phyloP scores from a whole-genome alignment of 2,888 invertebrate genomes.

The Odontothrips loti region DNA sequence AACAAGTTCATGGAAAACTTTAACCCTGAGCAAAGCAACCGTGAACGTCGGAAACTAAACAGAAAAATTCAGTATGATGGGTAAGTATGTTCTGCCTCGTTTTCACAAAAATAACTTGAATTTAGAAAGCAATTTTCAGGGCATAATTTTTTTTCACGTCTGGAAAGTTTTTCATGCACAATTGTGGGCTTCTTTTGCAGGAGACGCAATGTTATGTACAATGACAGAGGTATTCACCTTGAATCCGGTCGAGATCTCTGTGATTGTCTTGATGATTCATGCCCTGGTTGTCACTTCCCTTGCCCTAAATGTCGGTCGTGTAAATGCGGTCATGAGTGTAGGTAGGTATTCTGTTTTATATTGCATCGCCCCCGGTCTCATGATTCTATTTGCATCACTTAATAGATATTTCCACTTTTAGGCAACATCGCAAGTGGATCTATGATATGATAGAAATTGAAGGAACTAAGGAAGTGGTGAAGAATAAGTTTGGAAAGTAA shows the following conservation, averaged over 20 bases:
- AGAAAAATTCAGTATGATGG: conserved; percentile 56
- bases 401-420: conserved; percentile 41
- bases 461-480: conserved; percentile 47
- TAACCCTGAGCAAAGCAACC: conserved; percentile 72
- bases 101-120: background rate
- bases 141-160: background rate
- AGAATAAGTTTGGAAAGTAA: background rate
- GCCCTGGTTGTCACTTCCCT: conserved; percentile 80
- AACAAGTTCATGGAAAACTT: conserved; percentile 56
- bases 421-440: conserved; percentile 69
- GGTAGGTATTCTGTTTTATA: conserved; percentile 47
- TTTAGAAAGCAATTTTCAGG: background rate
- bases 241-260: conserved; percentile 68
- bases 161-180: background rate
- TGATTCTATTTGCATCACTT: background rate
- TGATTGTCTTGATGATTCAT: conserved; percentile 73
- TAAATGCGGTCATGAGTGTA: conserved; percentile 78
- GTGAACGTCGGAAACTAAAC: conserved; percentile 71
- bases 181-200: conserved; percentile 43
- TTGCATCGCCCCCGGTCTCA: too few species aligned
- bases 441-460: conserved; percentile 75
- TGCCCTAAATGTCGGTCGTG: conserved; percentile 67
- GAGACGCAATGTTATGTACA: conserved; percentile 59
- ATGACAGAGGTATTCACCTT: conserved; percentile 64
- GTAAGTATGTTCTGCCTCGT: conserved; percentile 42